Evolutionary conservation across 1,140 invertebrate species (phyloP).

Genomic region (Dinothrombium tinctorium): DNA sequence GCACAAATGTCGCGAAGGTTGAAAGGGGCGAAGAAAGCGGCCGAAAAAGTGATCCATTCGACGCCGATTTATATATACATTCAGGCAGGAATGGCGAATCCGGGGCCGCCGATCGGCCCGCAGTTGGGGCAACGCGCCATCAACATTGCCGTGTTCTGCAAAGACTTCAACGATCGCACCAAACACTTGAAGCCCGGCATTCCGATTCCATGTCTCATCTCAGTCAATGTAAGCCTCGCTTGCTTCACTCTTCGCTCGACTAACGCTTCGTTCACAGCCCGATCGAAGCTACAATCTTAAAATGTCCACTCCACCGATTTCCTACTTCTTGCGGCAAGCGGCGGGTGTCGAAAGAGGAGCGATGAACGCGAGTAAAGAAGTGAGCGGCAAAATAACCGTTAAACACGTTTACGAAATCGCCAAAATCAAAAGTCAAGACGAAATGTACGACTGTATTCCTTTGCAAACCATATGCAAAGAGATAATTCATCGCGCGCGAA

Average conservation of each 20-base stretch:
- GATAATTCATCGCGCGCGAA: conserved; percentile 46
- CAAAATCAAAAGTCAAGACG: conserved; percentile 68
- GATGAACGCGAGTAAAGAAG: conserved; percentile 47
- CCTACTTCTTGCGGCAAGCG: conserved; percentile 78
- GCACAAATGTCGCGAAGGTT: too few species aligned
- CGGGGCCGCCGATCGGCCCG: conserved; percentile 17
- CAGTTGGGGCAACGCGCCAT: conserved; percentile 38
- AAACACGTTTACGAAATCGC: conserved; percentile 99
- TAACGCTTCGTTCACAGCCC: conserved; percentile 22
- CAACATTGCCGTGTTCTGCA: conserved; percentile 86
- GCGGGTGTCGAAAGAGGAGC: conserved; percentile 64
- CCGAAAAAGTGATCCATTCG: conserved; percentile 16
- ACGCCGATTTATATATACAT: conserved; percentile 15
- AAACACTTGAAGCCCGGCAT: conserved; percentile 75
- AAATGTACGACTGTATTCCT: conserved; percentile 34
- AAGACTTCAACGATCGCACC: conserved; percentile 92
- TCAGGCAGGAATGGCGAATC: conserved; percentile 15
- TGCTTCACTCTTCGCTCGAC: not conserved
- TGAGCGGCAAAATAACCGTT: conserved; percentile 65
- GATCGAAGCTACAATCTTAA: conserved; percentile 62
- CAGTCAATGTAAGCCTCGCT: conserved; percentile 33
- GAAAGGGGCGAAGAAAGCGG: conserved; percentile 11
- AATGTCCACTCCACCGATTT: conserved; percentile 57
- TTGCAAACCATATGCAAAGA: conserved; percentile 53
- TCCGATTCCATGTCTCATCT: conserved; percentile 55